A percentile compares a stretch with the other conserved stretches of the same genome.
phyloP scores from a whole-genome alignment of 30 jellyfish, hydroid and myxozoan genomes.

The Clytia hemisphaerica region DNA sequence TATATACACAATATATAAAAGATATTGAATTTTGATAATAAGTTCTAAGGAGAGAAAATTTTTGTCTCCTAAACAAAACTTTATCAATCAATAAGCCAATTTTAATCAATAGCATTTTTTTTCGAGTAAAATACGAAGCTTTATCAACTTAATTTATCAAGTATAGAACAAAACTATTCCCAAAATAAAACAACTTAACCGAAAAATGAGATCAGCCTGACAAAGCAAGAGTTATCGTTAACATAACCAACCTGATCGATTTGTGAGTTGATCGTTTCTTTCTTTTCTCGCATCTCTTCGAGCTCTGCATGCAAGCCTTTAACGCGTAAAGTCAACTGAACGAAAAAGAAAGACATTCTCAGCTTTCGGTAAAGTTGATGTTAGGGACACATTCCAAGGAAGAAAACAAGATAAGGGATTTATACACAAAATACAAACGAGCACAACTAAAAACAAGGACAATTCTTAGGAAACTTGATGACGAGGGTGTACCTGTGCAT shows the following conservation, averaged over 20 bases:
- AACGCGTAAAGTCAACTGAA: conserved; percentile 67
- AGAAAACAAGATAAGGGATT: not conserved
- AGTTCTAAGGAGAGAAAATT: not conserved
- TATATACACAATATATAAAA: no score
- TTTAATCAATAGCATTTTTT: no score
- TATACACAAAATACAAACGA: not conserved
- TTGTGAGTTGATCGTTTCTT: conserved; percentile 85
- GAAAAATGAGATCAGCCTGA: not conserved
- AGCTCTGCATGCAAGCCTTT: conserved; percentile 74
- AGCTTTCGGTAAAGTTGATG: no score
- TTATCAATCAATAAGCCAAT: not conserved
- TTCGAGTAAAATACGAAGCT: no score
- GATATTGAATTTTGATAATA: not conserved
- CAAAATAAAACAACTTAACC: not conserved
- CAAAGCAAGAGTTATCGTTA: not conserved
- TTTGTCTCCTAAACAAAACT: not conserved
- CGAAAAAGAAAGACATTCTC: not conserved
- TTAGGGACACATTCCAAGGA: not conserved
- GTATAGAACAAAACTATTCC: no score
- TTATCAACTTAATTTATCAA: no score
- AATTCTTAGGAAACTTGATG: no score
- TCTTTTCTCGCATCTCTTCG: conserved; percentile 81
- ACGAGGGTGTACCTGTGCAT: conserved; percentile 84
- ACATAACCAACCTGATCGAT: conserved; percentile 66
- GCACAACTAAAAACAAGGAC: no score